Percentiles rank a stretch among this genome's conserved stretches.
phyloP scores from a whole-genome alignment of 2,797 vertebrate genomes.

The Pogoniulus pusillus region DNA sequence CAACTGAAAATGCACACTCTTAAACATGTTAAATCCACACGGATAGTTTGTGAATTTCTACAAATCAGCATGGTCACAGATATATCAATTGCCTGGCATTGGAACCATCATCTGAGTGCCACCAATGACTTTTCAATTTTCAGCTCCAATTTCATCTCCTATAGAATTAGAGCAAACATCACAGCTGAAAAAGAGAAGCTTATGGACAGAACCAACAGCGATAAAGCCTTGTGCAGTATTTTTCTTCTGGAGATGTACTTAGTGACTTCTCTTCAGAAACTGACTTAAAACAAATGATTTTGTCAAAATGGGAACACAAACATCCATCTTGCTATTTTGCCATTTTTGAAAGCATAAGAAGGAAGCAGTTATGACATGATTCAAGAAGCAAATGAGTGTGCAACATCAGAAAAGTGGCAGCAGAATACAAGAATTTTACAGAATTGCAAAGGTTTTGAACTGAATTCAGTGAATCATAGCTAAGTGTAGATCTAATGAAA shows the following conservation, averaged over 20 bases:
- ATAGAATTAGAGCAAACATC: neutral
- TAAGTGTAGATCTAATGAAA: rapidly evolving
- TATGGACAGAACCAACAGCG: neutral
- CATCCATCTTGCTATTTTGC: rapidly evolving
- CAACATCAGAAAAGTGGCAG: rapidly evolving
- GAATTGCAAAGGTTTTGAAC: neutral
- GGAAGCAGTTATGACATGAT: rapidly evolving
- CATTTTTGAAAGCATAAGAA: rapidly evolving
- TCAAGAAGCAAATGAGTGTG: rapidly evolving
- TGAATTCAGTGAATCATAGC: neutral
- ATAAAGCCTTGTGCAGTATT: neutral
- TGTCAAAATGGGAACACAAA: rapidly evolving
- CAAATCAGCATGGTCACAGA: neutral
- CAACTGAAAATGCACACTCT: rapidly evolving
- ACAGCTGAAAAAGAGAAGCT: rapidly evolving
- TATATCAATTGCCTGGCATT: neutral
- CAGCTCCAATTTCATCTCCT: neutral
- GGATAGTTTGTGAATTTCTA: neutral
- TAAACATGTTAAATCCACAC: neutral
- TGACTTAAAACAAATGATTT: rapidly evolving
- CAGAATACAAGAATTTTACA: rapidly evolving
- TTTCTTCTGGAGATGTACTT: rapidly evolving
- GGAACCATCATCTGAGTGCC: neutral
- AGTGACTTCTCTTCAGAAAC: rapidly evolving
- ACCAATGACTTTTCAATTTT: neutral